Evolutionary conservation across 2,888 invertebrate genomes (phyloP).

Genomic region (Lysandra bellargus): DNA sequence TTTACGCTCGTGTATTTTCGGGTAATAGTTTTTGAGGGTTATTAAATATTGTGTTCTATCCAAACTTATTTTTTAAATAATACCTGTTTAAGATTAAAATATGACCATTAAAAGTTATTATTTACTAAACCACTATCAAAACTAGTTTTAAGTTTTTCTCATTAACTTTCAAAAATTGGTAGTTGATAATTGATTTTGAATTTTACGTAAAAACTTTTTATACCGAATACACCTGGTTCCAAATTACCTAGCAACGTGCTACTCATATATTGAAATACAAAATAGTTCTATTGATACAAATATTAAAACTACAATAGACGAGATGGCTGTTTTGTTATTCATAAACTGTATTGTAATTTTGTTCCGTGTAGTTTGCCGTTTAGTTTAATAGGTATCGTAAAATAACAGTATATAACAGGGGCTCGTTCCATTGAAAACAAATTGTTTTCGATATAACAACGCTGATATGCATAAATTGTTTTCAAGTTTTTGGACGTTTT

Average conservation of each 20-base stretch:
- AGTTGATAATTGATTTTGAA: background rate
- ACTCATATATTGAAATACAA: background rate
- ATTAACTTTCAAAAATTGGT: too few relatives aligned
- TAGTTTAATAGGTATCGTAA: slow-evolving; percentile 31
- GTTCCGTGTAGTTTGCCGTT: slow-evolving; percentile 24
- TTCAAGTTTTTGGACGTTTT: background rate
- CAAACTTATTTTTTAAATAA: background rate
- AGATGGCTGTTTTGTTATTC: slow-evolving; percentile 18
- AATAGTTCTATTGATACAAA: background rate
- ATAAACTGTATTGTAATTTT: slow-evolving; percentile 23
- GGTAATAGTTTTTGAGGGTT: background rate
- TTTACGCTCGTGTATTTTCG: background rate
- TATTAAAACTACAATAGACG: slow-evolving; percentile 9
- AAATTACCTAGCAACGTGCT: background rate
- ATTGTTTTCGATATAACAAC: slow-evolving; percentile 32
- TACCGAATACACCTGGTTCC: background rate
- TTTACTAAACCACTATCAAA: too few relatives aligned
- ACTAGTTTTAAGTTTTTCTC: too few relatives aligned
- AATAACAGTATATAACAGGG: slow-evolving; percentile 33
- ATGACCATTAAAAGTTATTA: too few relatives aligned
- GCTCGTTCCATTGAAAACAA: slow-evolving; percentile 32
- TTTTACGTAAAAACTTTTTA: background rate
- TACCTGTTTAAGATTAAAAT: background rate
- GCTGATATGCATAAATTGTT: slow-evolving; percentile 20
- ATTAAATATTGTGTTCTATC: background rate